Base-by-base conservation (phyloP, 64 coral and sea anemone species). In the Actinia equina region DNA sequence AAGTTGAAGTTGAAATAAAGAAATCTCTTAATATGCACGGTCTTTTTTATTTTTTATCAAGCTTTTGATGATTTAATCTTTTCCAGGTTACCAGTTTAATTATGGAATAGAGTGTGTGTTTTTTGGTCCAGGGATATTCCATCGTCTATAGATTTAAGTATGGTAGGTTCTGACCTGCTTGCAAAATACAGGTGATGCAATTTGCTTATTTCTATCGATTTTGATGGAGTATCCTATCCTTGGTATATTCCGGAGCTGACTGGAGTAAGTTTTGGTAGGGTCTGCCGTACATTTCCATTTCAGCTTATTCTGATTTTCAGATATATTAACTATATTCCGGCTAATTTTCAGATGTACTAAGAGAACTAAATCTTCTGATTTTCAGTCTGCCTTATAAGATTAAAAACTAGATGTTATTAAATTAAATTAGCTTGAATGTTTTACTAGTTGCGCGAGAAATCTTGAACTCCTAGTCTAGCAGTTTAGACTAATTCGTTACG, bases 181-280 rank as follows among this genome's bases (percentile, higher is more conserved):
- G 64, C n/a, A 71, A 71, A 71, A 25, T 41, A 71, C 67, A 41
- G 67, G 67, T 71, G 30, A 4, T 6, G 37, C 67, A 71, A 25
- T 71, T 71, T 25, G 26, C 67, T 71, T 71, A 71, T 0, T 71
- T 71, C 37, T 71, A 17, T 71, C 37, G n/a, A 71, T 71, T 71
- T 17, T 71, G 67, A 71, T 71, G 67, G 67, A 71, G 37, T 71
- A 71, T 71, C 67, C 67, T 71, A 3, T 25, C 67, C 67, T 71
- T 71, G 67, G 67, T 71, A 71, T 71, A 71, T 71, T 71, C 67
- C 18, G 25, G 67, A 71, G 67, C 67, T 71, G 67, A 71, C 67
- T 71, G 67, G 67, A 71, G 67, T 71, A 71, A 71, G 67, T 71
- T 41, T 71, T 17, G 67, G 67, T 71, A 17, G 67, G 67, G 46